Evolutionary conservation across 2,113 vertebrate species (phyloP).

Genomic region (Accipiter cooperii): DNA sequence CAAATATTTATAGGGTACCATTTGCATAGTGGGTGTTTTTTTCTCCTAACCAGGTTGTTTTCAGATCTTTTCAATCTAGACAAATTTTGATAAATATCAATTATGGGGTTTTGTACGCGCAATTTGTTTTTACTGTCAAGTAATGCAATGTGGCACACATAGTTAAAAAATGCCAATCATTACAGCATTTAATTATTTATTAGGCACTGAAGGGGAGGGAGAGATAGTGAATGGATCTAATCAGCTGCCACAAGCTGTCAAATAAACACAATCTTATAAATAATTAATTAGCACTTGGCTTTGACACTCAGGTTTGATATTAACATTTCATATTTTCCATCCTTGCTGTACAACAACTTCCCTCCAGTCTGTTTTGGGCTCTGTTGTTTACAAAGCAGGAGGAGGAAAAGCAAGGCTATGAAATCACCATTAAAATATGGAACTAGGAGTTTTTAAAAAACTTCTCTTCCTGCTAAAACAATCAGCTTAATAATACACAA

Average conservation of each 20-base stretch:
- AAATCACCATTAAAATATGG: not conserved
- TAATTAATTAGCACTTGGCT: slow-evolving; percentile 75
- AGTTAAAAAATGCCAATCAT: slow-evolving; percentile 71
- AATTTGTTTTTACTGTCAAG: slow-evolving; percentile 43
- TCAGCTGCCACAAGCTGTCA: slow-evolving; percentile 78
- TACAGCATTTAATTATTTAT: slow-evolving; percentile 76
- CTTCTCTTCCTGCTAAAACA: not conserved
- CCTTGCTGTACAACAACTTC: slow-evolving; percentile 24
- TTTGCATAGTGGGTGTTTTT: not conserved
- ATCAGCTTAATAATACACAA: not conserved
- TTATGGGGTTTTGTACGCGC: not conserved
- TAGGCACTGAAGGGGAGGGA: slow-evolving; percentile 63
- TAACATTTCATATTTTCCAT: slow-evolving; percentile 66
- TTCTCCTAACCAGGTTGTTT: not conserved
- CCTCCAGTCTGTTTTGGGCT: not conserved
- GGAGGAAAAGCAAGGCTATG: not conserved
- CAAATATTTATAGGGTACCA: not conserved
- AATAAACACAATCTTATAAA: slow-evolving; percentile 76
- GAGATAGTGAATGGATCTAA: slow-evolving; percentile 69
- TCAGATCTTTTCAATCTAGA: slow-evolving; percentile 25
- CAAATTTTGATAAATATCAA: slow-evolving; percentile 15
- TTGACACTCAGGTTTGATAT: slow-evolving; percentile 70
- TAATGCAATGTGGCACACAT: slow-evolving; percentile 12
- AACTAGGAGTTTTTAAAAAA: not conserved
- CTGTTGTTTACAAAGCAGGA: not conserved